Evolutionary conservation across 2,797 vertebrate genomes (phyloP), one percentile per base, ranked within the genome.

Genomic region (Arremon aurantiirostris): DNA sequence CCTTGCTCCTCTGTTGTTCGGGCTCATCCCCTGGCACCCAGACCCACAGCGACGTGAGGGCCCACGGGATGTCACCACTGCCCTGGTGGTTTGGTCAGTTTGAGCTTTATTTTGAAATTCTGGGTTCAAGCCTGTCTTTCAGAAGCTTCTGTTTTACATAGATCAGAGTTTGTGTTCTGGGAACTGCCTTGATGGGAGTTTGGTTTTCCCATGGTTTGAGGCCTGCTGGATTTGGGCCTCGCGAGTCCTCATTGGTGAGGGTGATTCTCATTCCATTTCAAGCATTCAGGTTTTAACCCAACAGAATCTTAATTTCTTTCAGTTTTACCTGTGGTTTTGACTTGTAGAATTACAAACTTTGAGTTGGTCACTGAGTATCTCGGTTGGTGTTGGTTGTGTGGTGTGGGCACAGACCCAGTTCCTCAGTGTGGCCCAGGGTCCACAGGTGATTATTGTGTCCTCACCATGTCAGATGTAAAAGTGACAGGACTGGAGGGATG

Each of bases 41-140:
- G 27, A 10, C 19, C 19, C 35, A 8, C 35, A 3, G 35, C 0
- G 0, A 5, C 3, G 3, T 16, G 22, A 17, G 14, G 27, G 41
- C 17, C 61, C 28, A 1, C 0, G 0, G 28, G 50, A 8, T 4
- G 5, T 8, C n/a, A 8, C 24, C 28, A 1, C 23, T 19, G 34
- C 12, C 0, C 11, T 24, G 15, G 20, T 47, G 18, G 9, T 55
- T 56, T 37, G n/a, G 11, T 50, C 6, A 0, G 18, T 4, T 63
- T 28, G 24, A 71, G 30, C 6, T 49, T 57, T 35, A n/a, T 23
- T 60, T 70, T 20, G 46, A 15, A 53, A 20, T 44, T 68, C 35
- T 46, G 44, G 11, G 4, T 15, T 61, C 18, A 28, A 32, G 28
- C 17, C 66, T 79, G 5, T 42, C 47, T 80, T 70, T n/a, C 37